A percentile compares a stretch with the other conserved stretches of the same genome.
Conservation (phyloP, 1,140 invertebrate species). For the Drosophila littoralis region DNA sequence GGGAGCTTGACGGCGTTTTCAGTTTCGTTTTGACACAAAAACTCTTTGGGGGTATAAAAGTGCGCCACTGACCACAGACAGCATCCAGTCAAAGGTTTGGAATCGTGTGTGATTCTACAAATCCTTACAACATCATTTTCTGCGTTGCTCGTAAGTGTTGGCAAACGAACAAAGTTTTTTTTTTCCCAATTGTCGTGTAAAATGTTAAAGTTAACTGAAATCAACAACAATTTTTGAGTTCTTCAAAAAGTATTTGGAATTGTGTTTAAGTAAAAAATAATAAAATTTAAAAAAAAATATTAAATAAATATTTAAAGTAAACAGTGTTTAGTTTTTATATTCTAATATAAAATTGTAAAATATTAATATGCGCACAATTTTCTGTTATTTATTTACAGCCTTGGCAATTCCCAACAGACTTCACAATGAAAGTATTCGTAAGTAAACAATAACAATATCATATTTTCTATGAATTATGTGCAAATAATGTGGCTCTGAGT, state of each 20-base stretch:
- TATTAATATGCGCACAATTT: constrained; percentile 18
- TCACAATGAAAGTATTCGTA: constrained; percentile 82
- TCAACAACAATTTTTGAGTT: background rate
- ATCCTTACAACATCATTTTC: constrained; percentile 66
- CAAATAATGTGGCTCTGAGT: constrained; percentile 23
- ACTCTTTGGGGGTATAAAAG: constrained; percentile 87
- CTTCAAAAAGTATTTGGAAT: background rate
- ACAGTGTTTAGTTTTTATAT: background rate
- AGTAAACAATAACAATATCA: constrained; percentile 56
- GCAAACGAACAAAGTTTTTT: constrained; percentile 19
- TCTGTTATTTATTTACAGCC: constrained; percentile 67
- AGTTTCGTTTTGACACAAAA: constrained; percentile 84
- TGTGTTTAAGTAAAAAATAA: constrained; percentile 13
- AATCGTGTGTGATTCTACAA: constrained; percentile 84
- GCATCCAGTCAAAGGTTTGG: constrained; percentile 88
- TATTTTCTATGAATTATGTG: constrained; percentile 36
- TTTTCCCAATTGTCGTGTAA: constrained; percentile 7
- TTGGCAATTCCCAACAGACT: constrained; percentile 62
- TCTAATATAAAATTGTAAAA: constrained; percentile 2
- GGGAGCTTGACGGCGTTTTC: constrained; percentile 65
- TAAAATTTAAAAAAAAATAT: background rate
- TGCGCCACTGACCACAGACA: constrained; percentile 86
- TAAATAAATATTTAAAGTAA: background rate
- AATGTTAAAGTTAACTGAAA: constrained; percentile 13
- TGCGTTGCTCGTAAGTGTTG: constrained; percentile 71